Conservation (phyloP, 2,797 vertebrate genomes). For the Podarcis lilfordi region DNA sequence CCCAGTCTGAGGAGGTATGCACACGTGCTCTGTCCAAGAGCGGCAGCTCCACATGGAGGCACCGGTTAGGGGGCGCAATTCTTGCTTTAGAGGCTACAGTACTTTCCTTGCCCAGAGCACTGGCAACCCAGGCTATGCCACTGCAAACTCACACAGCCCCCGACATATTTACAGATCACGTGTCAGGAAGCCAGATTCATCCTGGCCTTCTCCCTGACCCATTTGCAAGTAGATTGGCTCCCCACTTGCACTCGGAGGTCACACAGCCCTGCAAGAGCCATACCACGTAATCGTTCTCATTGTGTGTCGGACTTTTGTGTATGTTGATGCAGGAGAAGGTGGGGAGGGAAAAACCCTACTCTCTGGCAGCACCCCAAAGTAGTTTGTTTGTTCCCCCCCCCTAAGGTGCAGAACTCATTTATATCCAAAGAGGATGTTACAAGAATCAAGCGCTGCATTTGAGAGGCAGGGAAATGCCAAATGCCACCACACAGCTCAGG, state of each 20-base stretch:
- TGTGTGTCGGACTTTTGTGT: not conserved
- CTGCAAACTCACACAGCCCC: not conserved
- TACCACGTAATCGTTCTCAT: not conserved
- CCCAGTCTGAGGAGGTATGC: too few species aligned
- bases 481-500: too few species aligned
- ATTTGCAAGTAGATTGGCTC: too few species aligned
- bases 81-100: too few species aligned
- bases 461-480: not conserved
- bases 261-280: not conserved
- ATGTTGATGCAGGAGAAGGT: not conserved
- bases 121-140: too few species aligned
- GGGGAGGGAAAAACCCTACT: not conserved
- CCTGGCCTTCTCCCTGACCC: not conserved
- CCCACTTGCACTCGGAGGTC: not conserved
- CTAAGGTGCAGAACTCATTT: not conserved
- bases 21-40: too few species aligned
- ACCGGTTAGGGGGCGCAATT: too few species aligned
- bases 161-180: not conserved
- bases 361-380: too few species aligned
- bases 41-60: too few species aligned
- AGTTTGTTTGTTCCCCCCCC: not conserved
- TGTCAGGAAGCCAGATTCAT: not conserved
- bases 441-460: not conserved
- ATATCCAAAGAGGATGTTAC: not conserved
- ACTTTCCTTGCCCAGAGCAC: too few species aligned